phyloP scores from a whole-genome alignment of 1,140 invertebrate genomes.

The Drepana arcuata region DNA sequence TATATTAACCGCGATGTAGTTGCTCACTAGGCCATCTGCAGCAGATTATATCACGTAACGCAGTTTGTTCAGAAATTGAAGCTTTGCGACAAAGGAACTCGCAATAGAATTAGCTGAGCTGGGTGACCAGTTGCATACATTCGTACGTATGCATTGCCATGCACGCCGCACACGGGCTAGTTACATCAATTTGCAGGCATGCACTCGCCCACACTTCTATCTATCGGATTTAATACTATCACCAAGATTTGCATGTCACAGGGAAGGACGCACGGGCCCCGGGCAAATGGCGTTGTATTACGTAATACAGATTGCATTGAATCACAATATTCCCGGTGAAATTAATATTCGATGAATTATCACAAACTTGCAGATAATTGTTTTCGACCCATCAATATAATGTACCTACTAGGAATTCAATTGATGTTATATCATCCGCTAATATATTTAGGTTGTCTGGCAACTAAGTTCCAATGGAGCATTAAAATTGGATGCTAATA shows the following conservation, averaged over 20 bases:
- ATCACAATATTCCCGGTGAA: constrained; percentile 44
- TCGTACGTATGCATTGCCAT: constrained; percentile 22
- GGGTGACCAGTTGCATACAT: constrained; percentile 24
- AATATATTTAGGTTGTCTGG: too few relatives aligned
- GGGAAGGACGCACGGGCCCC: constrained; percentile 38
- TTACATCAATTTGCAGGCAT: constrained; percentile 51
- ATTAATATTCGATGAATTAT: constrained; percentile 40
- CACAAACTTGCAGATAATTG: constrained; percentile 11
- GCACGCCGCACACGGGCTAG: constrained; percentile 29
- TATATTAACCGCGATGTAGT: too few relatives aligned
- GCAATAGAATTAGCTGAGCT: constrained; percentile 38
- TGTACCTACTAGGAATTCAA: too few relatives aligned
- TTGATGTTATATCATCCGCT: too few relatives aligned
- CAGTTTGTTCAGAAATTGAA: constrained; percentile 31
- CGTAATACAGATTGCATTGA: constrained; percentile 35
- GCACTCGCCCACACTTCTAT: constrained; percentile 35
- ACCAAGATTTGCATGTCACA: constrained; percentile 66
- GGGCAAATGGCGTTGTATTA: constrained; percentile 37
- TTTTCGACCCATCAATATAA: too few relatives aligned
- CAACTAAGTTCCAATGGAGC: too few relatives aligned
- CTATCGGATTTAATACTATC: constrained; percentile 59
- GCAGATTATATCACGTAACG: too few relatives aligned
- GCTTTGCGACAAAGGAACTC: constrained; percentile 35
- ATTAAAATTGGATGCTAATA: too few relatives aligned
- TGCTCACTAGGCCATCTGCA: too few relatives aligned